Conservation (phyloP, 2,113 vertebrate genomes). For the Callaeas wilsoni region DNA sequence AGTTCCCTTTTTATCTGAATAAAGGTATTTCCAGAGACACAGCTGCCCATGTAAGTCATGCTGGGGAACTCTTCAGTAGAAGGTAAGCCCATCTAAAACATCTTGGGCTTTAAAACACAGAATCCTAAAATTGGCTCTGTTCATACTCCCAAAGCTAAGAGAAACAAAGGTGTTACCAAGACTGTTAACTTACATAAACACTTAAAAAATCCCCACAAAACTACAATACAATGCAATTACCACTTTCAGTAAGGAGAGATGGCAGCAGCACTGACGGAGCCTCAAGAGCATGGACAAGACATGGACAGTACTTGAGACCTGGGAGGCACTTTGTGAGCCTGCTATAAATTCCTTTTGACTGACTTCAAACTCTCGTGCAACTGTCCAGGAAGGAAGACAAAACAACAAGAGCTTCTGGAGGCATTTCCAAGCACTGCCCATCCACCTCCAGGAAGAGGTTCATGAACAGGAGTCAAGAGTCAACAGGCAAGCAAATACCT, state of each 20-base stretch:
- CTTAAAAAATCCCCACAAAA: background rate
- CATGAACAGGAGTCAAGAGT: background rate
- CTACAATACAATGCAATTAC: conserved; percentile 53
- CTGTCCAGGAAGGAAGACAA: conserved; percentile 56
- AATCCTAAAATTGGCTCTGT: background rate
- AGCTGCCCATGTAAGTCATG: background rate
- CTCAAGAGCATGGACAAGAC: conserved; percentile 90
- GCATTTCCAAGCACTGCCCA: background rate
- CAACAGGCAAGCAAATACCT: background rate
- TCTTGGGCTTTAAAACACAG: background rate
- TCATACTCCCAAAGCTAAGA: background rate
- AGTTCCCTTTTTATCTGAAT: background rate
- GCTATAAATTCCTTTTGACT: conserved; percentile 27
- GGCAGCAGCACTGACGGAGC: conserved; percentile 94
- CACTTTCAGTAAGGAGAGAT: conserved; percentile 89
- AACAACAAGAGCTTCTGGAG: background rate
- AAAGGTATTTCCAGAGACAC: background rate
- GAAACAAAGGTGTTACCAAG: background rate
- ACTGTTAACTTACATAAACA: background rate
- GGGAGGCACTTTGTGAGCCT: conserved; percentile 19
- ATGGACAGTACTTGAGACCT: conserved; percentile 79
- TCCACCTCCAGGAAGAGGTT: background rate
- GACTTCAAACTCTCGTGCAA: conserved; percentile 80
- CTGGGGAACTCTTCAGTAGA: background rate
- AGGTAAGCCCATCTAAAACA: background rate